Evolutionary conservation across 2,888 invertebrate genomes (phyloP).

Genomic region (Eubasilissa splendida): DNA sequence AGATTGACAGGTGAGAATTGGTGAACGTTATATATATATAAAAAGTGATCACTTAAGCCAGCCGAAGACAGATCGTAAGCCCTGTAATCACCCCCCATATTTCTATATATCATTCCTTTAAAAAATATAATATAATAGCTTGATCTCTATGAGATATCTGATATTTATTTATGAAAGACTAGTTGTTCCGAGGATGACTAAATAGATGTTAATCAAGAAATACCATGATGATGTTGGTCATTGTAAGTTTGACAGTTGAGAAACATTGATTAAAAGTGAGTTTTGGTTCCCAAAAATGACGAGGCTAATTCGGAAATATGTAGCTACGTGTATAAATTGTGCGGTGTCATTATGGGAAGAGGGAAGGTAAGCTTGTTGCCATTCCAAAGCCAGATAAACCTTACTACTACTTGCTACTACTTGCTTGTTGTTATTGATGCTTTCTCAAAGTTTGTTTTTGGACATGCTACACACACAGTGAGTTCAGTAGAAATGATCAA

Average conservation of each 20-base stretch:
- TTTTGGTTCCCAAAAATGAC: no score
- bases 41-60: neutral
- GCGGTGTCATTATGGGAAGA: no score
- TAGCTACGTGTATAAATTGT: neutral
- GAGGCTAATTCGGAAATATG: neutral
- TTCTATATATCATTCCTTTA: neutral
- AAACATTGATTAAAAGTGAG: constrained; percentile 2
- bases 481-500: no score
- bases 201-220: constrained; percentile 3
- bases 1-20: no score
- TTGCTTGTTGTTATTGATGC: neutral
- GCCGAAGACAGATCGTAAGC: neutral
- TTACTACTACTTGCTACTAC: no score
- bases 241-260: neutral
- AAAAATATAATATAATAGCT: neutral
- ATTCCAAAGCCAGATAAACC: neutral
- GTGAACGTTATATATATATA: neutral
- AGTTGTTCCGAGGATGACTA: constrained; percentile 1
- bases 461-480: no score
- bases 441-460: neutral
- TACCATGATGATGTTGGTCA: constrained; percentile 9
- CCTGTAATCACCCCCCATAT: neutral
- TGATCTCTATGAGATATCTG: no score
- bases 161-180: neutral
- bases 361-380: neutral